Evolutionary conservation across 1,140 invertebrate species (phyloP), one percentile per base, ranked within the genome.

Genomic region (Drosophila elegans): DNA sequence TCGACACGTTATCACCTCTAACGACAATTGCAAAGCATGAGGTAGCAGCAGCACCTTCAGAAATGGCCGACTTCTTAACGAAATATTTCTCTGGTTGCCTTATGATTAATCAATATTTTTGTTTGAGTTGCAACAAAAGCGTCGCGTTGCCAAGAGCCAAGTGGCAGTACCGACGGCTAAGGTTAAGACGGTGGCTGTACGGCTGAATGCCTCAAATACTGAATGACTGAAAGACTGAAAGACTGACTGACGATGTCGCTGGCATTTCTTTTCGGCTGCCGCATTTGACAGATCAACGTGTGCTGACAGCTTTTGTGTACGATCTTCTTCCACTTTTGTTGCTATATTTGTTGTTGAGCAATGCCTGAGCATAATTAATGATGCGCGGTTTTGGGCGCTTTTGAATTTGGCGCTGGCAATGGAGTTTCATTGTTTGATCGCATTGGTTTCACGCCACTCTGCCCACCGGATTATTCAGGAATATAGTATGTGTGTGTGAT

Each of bases 41-140:
- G 21, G 29, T 42, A 48, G 51, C 56, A 48, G 45, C 51, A 66
- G 34, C 52, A 52, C 48, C 71, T 48, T 45, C 39, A 77, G 76
- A 76, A 80, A 84, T 86, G 82, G 82, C 81, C 34, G 72, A 80
- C 71, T 71, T 71, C 67, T 71, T 41, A 41, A 71, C 63, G 54
- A 69, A 71, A 57, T 69, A 56, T 48, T 38, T 56, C 52, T 32
- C 67, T 71, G 64, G 56, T 77, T 72, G 63, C 55, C 51, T 78
- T 78, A 78, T 89, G 84, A 89, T 89, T 89, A 89, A 89, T 89
- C 84, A 89, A 89, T 90, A 89, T 84, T 80, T 80, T 55, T 75
- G 85, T 89, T 80, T 71, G 84, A 75, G 82, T 69, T 89, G 85
- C 84, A 89, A 79, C 77, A 89, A 89, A 89, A 84, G 84, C 69